Evolutionary conservation across 2,797 vertebrate genomes (phyloP), one percentile per base, ranked within the genome.

Genomic region (Acanthiza pusilla): DNA sequence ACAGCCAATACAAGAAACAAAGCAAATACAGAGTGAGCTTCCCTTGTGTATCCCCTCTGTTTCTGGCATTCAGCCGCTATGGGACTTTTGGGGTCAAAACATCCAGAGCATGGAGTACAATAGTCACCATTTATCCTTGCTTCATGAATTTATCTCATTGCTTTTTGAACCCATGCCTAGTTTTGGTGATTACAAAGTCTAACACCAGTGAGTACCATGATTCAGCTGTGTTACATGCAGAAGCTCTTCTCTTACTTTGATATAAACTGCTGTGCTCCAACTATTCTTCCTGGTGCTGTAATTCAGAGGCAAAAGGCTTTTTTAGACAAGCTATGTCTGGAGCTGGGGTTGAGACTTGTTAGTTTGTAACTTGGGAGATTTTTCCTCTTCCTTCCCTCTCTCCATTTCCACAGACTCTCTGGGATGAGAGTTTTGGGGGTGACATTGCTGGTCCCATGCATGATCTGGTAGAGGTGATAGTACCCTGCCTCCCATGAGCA

Each of bases 1-100:
- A 43, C 7, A 91, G 95, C 95, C 96, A 96, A 57, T 48, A 53
- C 26, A 47, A 95, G 76, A 96, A 96, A 94, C 94, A 96, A 93
- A 95, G 95, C 67, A 94, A 96, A 94, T 90, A 85, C 43, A 93
- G 91, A 94, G 55, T 54, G 88, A 93, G 58, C 78, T 96, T 96
- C 92, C 84, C 95, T 42, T 79, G 88, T 90, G 80, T 84, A 79
- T 94, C 80, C 66, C 91, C 71, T 84, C 53, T 91, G 94, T 80
- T 95, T 95, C 88, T 95, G 90, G 80, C 92, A 61, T 79, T 92
- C 88, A 85, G 94, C 48, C 2, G 0, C 77, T 89, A 3, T 36
- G 74, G 63, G 83, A 88, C 91, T 79, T 85, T 48, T 63, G 8
- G 55, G 90, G 93, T 89, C 77, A 91, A 91, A 95, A 77, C 80